Percentiles rank a stretch among this genome's conserved stretches.
phyloP scores from a whole-genome alignment of 2,797 vertebrate genomes.

The Gila robusta region DNA sequence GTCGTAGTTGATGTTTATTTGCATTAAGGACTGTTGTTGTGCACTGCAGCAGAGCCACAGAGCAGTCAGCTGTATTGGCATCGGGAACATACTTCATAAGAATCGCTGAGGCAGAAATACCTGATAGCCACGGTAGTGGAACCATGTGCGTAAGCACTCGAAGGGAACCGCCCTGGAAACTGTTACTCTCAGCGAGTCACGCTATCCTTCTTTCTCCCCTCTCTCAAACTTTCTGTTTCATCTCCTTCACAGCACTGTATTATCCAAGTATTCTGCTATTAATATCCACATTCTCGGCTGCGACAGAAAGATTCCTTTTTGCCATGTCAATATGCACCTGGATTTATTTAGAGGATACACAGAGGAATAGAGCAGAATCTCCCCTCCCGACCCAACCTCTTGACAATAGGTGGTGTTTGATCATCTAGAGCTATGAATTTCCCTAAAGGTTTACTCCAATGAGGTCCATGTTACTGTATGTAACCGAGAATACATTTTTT shows the following conservation, averaged over 20 bases:
- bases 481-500: not conserved
- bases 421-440: not conserved
- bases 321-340: not conserved
- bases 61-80: conserved; percentile 18
- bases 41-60: not conserved
- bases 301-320: not conserved
- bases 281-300: conserved; percentile 13
- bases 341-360: not conserved
- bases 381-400: not conserved
- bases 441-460: not conserved
- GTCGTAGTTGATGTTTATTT: not conserved
- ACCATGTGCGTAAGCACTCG: conserved; percentile 33
- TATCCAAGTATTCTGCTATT: not conserved
- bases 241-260: not conserved
- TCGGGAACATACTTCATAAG: conserved; percentile 27
- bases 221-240: conserved; percentile 21
- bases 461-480: not conserved
- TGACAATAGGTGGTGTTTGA: not conserved
- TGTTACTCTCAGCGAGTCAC: conserved; percentile 15
- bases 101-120: conserved; percentile 41
- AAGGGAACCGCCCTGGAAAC: conserved; percentile 29
- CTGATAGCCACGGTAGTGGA: conserved; percentile 36
- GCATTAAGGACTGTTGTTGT: conserved; percentile 2
- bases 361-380: not conserved
- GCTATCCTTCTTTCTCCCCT: conserved; percentile 14